A percentile compares a stretch with the other conserved stretches of the same genome.
These are phyloP conservation scores for Agapetus fuscipes DNA, from an alignment of 2,888 invertebrate genomes.

Conservation along the genomic window DNA sequence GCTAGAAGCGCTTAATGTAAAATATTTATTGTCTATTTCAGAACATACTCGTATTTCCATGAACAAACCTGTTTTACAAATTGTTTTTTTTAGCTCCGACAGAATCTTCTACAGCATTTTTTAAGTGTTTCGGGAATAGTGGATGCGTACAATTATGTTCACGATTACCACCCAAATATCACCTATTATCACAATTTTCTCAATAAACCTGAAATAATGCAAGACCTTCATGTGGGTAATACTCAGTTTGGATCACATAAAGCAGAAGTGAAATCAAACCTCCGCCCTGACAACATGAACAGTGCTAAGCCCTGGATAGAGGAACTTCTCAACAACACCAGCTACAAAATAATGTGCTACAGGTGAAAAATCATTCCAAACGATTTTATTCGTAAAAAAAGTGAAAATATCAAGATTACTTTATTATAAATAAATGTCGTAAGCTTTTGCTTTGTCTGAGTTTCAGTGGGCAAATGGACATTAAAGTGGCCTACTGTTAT, in stretches of 20 bases:
- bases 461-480: conserved; percentile 48
- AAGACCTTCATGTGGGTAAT: conserved; percentile 44
- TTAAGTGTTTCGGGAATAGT: conserved; percentile 34
- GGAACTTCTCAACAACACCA: conserved; percentile 43
- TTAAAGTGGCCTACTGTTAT: no score
- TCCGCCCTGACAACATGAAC: conserved; percentile 45
- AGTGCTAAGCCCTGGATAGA: conserved; percentile 49
- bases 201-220: conserved; percentile 35
- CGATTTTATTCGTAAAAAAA: no score
- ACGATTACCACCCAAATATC: no score
- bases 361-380: no score
- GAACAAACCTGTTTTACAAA: no score
- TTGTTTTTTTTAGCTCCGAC: conserved; percentile 46
- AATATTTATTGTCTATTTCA: conserved; percentile 3
- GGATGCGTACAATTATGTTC: conserved; percentile 42
- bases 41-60: no score
- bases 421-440: no score
- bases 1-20: conserved; percentile 13
- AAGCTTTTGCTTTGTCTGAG: no score
- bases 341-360: conserved; percentile 49
- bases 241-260: conserved; percentile 42
- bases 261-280: conserved; percentile 40
- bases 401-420: no score
- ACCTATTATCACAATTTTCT: no score
- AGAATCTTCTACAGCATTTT: conserved; percentile 39